Evolutionary conservation across 2,797 vertebrate genomes (phyloP), one percentile per base, ranked within the genome.

Genomic region (Sebastiscus albofasciatus): DNA sequence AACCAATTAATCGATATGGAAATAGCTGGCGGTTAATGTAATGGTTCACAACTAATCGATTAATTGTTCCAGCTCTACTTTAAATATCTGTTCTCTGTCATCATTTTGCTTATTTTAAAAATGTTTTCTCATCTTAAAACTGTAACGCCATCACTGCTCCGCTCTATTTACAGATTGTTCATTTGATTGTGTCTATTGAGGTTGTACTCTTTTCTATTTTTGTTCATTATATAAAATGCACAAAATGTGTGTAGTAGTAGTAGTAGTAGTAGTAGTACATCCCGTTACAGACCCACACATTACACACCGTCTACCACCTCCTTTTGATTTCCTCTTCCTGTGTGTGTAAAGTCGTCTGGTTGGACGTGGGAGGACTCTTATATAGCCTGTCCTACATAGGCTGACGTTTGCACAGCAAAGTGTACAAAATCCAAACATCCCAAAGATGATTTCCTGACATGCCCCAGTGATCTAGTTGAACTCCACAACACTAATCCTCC

Each of bases 391-490:
- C 77, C 81, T 22, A 67, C 74, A 73, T 71, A 64, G 5, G 18
- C 55, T 13, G 49, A 65, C 5, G 6, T 42, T n/a, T 42, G 42
- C 55, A 24, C 46, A 2, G 62, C 26, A 29, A 60, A 77, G 70
- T 36, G 54, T 29, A 27, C 5, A 5, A 69, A 71, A 77, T 75
- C 74, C 49, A 72, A 56, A 71, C 82, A 84, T 76, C 67, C 27
- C 58, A 20, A 34, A 71, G 67, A 82, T 73, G 78, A 85, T 87
- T 87, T 61, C 24, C 79, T 77, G 83, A 83, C 81, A 77, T 84
- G 84, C 70, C 70, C 70, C 66, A 52, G 61, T 83, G 80, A 75
- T 76, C 62, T 69, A 75, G 67, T 74, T 84, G 79, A 79, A 74
- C 70, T 87, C 82, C 14, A 12, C 62, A 76, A 77, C 65, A 24